Conservation (phyloP, 2,113 vertebrate species). For the Scolopax mira region DNA sequence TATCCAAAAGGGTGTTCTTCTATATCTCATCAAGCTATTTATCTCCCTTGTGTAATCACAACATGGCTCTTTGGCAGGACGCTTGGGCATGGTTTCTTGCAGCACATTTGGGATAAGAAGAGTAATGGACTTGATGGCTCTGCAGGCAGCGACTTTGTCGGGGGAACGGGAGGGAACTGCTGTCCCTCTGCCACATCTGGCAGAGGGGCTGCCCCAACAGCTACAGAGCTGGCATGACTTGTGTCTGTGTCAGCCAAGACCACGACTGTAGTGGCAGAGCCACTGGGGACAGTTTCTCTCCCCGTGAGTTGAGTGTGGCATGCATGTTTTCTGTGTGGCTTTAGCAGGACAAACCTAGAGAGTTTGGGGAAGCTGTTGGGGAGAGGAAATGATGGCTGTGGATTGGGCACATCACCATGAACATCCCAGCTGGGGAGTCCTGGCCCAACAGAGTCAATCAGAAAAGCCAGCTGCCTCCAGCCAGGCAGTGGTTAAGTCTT, state of each 20-base stretch:
- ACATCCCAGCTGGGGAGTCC: not conserved
- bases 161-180: not conserved
- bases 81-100: not conserved
- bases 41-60: not conserved
- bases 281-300: not conserved
- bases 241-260: not conserved
- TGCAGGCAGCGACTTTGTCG: not conserved
- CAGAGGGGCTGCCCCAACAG: not conserved
- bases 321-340: not conserved
- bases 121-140: not conserved
- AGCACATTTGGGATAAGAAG: not conserved
- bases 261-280: fast-evolving
- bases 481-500: not conserved
- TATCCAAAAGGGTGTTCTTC: not conserved
- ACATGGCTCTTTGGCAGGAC: not conserved
- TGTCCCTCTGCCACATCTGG: fast-evolving
- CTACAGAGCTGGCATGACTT: not conserved
- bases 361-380: not conserved
- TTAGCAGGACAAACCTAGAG: not conserved
- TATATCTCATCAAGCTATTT: not conserved
- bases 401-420: fast-evolving
- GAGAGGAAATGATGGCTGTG: not conserved
- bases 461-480: fast-evolving
- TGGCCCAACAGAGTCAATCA: not conserved
- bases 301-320: fast-evolving